Percentiles rank a stretch among this genome's conserved stretches.
These are phyloP conservation scores for Chromobotia macracanthus DNA, from an alignment of 2,797 vertebrate genomes.

Conservation along the genomic window DNA sequence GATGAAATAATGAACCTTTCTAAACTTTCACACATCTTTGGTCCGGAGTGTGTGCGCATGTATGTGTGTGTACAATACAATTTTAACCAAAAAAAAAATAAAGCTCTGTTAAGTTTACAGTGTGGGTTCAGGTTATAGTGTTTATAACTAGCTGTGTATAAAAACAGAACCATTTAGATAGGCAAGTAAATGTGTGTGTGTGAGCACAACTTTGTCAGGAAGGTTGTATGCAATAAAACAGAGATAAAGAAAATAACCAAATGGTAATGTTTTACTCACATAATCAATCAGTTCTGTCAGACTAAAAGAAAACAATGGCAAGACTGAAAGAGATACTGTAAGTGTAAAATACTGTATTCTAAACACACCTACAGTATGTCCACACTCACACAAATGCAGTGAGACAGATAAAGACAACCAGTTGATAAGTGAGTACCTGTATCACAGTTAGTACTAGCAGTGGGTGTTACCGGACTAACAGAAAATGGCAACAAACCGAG, in stretches of 20 bases:
- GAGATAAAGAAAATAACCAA: not conserved
- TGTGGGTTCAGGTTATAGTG: too few species aligned
- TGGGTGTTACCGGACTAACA: slow-evolving; percentile 91
- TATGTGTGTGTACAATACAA: too few species aligned
- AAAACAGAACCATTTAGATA: too few species aligned
- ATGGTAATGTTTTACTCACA: slow-evolving; percentile 13
- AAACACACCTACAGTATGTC: slow-evolving; percentile 1
- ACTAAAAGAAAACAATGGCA: not conserved
- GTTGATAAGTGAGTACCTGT: slow-evolving; percentile 84
- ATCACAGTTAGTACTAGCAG: slow-evolving; percentile 98
- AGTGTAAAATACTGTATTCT: not conserved
- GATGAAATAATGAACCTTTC: too few species aligned
- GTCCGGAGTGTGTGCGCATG: too few species aligned
- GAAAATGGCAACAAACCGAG: slow-evolving; percentile 94
- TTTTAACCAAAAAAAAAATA: too few species aligned
- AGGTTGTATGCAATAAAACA: not conserved
- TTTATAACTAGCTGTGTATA: too few species aligned
- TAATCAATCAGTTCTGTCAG: slow-evolving; percentile 1
- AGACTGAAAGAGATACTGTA: slow-evolving; percentile 13
- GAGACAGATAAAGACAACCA: slow-evolving; percentile 43
- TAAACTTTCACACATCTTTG: too few species aligned
- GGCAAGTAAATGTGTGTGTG: too few species aligned
- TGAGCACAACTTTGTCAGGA: too few species aligned
- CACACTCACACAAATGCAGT: slow-evolving; percentile 29
- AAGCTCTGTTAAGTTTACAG: too few species aligned